Percentiles rank a stretch among this genome's conserved stretches.
Conservation (phyloP, 2,113 vertebrate genomes). For the Pteronura brasiliensis region DNA sequence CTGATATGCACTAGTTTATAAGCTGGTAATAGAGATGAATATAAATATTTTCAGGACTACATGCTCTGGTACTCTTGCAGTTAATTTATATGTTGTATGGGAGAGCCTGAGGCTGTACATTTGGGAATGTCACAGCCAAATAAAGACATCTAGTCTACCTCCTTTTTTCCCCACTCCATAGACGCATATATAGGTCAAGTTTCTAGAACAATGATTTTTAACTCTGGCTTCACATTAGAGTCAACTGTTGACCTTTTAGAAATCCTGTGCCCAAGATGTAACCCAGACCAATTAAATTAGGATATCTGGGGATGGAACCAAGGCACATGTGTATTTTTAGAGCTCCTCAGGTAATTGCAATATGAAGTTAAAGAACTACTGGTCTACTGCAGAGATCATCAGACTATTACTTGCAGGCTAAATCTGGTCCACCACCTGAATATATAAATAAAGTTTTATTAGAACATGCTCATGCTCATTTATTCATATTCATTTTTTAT, state of each 20-base stretch:
- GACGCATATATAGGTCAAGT: neutral
- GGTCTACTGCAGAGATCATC: neutral
- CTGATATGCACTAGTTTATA: neutral
- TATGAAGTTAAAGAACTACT: neutral
- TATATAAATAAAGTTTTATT: neutral
- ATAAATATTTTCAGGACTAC: neutral
- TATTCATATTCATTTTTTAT: neutral
- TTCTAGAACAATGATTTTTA: neutral
- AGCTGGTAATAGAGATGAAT: neutral
- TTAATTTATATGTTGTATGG: neutral
- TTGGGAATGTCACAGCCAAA: neutral
- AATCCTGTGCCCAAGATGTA: neutral
- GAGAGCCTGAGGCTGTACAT: neutral
- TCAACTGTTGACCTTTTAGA: neutral
- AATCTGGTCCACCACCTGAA: neutral
- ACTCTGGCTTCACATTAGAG: neutral
- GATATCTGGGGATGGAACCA: neutral
- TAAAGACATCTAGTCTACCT: neutral
- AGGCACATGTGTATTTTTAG: neutral
- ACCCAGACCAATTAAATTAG: neutral
- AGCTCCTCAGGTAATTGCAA: neutral
- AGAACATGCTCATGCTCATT: neutral
- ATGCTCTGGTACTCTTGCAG: neutral
- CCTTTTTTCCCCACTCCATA: neutral
- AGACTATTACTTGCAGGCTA: neutral